Evolutionary conservation across 2,888 invertebrate species (phyloP).

Genomic region (Morpho deidamia): DNA sequence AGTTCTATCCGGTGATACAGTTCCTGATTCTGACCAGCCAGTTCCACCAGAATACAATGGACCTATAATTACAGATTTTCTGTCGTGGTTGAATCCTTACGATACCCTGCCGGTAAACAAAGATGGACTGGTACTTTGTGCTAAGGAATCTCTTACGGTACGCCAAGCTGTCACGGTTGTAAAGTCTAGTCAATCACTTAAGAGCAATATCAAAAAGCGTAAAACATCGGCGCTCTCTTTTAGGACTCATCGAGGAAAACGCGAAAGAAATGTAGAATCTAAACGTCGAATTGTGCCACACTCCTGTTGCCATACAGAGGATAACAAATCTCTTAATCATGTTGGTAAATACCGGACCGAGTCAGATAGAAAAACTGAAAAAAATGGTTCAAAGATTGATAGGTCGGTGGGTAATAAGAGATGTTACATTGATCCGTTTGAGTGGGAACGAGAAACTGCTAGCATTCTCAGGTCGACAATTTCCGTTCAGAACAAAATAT

Average conservation of each 20-base stretch:
- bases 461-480: conserved; percentile 72
- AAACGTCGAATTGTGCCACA: conserved; percentile 60
- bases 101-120: conserved; percentile 56
- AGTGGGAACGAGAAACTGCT: conserved; percentile 78
- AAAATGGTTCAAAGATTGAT: conserved; percentile 47
- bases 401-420: conserved; percentile 74
- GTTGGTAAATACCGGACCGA: conserved; percentile 61
- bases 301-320: conserved; percentile 62
- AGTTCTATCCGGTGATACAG: conserved; percentile 44
- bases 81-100: conserved; percentile 81
- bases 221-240: conserved; percentile 70
- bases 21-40: conserved; percentile 44
- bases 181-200: conserved; percentile 59
- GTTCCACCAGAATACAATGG: conserved; percentile 77
- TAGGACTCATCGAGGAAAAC: conserved; percentile 67
- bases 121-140: conserved; percentile 52
- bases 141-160: conserved; percentile 65
- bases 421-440: conserved; percentile 71
- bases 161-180: conserved; percentile 69
- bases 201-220: conserved; percentile 65
- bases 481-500: conserved; percentile 63
- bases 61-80: conserved; percentile 83
- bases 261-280: conserved; percentile 66
- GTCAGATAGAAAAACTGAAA: conserved; percentile 59
- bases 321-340: conserved; percentile 37